Percentiles rank a stretch among this genome's conserved stretches.
These are phyloP conservation scores for Scaptomyza tumidula DNA, from an alignment of 2,888 invertebrate genomes.

Conservation along the genomic window DNA sequence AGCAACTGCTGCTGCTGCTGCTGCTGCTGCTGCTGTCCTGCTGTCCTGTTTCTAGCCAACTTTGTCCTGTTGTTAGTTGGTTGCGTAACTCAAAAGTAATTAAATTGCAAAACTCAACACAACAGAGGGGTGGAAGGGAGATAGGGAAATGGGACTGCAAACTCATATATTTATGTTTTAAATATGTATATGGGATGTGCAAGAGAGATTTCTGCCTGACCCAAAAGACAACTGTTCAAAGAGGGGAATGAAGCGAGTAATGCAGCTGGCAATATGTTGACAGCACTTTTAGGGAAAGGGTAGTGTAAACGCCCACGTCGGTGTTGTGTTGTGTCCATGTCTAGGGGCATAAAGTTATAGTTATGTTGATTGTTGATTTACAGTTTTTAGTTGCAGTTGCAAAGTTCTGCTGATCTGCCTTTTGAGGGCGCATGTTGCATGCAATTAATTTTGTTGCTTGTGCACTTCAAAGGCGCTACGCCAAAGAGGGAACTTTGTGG, in stretches of 20 bases:
- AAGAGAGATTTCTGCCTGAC: conserved; percentile 14
- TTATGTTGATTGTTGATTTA: conserved; percentile 80
- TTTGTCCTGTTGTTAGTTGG: conserved; percentile 60
- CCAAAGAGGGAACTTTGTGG: not conserved
- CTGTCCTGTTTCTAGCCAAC: conserved; percentile 53
- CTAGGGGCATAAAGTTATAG: conserved; percentile 54
- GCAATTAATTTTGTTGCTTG: conserved; percentile 73
- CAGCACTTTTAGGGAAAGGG: conserved; percentile 30
- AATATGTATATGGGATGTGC: conserved; percentile 45
- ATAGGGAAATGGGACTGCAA: conserved; percentile 1
- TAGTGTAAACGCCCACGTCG: conserved; percentile 12
- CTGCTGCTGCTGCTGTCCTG: conserved; percentile 1
- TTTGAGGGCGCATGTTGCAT: conserved; percentile 67
- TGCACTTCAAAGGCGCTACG: conserved; percentile 67
- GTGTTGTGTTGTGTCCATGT: conserved; percentile 27
- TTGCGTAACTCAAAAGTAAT: conserved; percentile 76
- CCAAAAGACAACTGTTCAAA: conserved; percentile 70
- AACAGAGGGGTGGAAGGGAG: conserved; percentile 22
- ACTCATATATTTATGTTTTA: not conserved
- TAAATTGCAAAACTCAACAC: conserved; percentile 72
- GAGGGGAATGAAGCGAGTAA: conserved; percentile 41
- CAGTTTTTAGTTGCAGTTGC: conserved; percentile 59
- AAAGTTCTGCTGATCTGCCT: conserved; percentile 35
- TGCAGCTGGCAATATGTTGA: conserved; percentile 65
- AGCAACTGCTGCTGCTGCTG: conserved; percentile 6